Conservation (phyloP, 2,797 vertebrate genomes). For the Chiloscyllium punctatum region DNA sequence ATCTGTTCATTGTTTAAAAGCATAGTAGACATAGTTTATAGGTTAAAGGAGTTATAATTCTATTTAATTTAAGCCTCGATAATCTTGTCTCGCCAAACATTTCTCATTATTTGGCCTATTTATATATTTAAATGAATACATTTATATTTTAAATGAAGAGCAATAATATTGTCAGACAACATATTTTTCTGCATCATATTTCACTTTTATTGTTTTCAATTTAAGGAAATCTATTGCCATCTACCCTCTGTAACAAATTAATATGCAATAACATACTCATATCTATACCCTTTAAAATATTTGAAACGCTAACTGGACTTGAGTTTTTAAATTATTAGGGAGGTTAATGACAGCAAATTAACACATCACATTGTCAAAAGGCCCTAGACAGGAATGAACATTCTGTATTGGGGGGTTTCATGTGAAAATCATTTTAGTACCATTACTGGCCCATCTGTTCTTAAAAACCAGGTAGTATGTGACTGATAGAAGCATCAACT, state of each 20-base stretch:
- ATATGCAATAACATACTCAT: background rate
- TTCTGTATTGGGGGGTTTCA: background rate
- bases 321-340: background rate
- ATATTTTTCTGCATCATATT: background rate
- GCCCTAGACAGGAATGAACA: background rate
- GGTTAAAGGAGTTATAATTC: background rate
- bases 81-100: background rate
- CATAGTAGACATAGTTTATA: background rate
- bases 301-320: background rate
- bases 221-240: background rate
- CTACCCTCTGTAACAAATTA: background rate
- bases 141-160: background rate
- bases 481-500: background rate
- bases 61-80: background rate
- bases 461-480: background rate
- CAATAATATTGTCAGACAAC: background rate
- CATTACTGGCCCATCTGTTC: background rate
- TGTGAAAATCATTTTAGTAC: background rate
- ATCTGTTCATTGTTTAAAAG: background rate
- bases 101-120: background rate
- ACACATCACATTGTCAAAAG: background rate
- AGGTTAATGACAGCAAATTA: background rate
- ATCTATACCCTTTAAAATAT: background rate
- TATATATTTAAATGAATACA: background rate
- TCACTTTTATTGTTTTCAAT: background rate